Conservation (phyloP, 2,888 invertebrate genomes). For the Hybos culiciformis region DNA sequence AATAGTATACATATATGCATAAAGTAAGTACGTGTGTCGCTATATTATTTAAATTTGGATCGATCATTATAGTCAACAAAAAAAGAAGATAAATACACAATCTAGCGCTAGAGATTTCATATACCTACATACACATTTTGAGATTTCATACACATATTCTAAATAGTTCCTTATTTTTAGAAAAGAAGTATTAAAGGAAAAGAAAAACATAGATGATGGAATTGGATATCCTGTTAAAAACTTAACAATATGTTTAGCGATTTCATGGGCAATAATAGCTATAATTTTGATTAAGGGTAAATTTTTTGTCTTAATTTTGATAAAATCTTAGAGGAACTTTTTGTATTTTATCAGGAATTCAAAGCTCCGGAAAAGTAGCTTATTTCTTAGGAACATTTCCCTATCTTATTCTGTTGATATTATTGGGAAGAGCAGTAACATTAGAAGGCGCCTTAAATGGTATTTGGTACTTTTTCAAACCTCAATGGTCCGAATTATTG, state of each 20-base stretch:
- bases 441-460: conserved; percentile 47
- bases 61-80: no score
- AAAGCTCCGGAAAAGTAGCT: conserved; percentile 48
- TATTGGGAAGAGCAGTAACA: conserved; percentile 45
- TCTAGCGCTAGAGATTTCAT: no score
- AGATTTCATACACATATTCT: background rate
- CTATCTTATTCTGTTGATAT: conserved; percentile 43
- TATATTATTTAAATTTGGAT: background rate
- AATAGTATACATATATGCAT: no score
- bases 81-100: no score
- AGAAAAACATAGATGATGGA: conserved; percentile 38
- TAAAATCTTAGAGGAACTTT: background rate
- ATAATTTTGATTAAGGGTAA: conserved; percentile 39
- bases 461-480: conserved; percentile 49
- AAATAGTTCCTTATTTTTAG: conserved; percentile 23
- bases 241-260: conserved; percentile 38
- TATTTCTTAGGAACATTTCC: conserved; percentile 60
- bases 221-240: conserved; percentile 43
- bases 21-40: no score
- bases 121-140: background rate
- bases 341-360: conserved; percentile 28
- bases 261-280: conserved; percentile 41
- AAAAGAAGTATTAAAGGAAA: conserved; percentile 39
- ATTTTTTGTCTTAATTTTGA: background rate
- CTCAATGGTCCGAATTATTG: conserved; percentile 43